These are phyloP conservation scores for Tragelaphus imberbis DNA, from an alignment of 2,113 vertebrate species.

Conservation along the genomic window DNA sequence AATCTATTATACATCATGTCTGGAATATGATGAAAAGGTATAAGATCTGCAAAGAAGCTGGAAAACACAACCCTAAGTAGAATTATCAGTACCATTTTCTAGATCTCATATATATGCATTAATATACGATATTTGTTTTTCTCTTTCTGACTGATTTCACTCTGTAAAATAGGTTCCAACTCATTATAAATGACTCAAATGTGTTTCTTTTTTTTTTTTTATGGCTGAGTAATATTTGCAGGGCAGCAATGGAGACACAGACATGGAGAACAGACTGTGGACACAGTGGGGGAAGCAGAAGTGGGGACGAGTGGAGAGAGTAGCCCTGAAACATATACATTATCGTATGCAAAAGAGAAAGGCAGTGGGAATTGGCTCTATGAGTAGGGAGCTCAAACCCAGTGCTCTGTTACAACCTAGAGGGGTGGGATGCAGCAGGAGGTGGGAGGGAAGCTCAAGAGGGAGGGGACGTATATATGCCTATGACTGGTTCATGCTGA, in stretches of 20 bases:
- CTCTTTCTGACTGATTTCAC: neutral
- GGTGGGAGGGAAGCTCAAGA: neutral
- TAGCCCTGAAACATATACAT: too few species aligned
- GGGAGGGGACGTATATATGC: neutral
- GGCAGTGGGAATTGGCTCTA: fast-evolving
- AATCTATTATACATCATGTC: neutral
- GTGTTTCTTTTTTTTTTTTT: neutral
- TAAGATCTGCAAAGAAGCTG: neutral
- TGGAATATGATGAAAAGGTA: neutral
- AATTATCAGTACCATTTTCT: neutral
- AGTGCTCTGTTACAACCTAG: neutral
- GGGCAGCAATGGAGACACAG: neutral
- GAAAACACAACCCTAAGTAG: neutral
- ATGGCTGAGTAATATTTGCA: neutral
- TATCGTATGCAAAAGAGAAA: neutral
- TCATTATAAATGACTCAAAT: neutral
- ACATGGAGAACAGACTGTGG: neutral
- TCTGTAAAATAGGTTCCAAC: neutral
- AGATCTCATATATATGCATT: neutral
- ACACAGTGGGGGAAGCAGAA: neutral
- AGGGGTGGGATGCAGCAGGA: neutral
- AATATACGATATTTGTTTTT: neutral
- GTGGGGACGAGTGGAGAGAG: neutral
- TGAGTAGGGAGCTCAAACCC: neutral
- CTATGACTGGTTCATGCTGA: neutral